These are phyloP conservation scores for Tenthredo livida DNA, from an alignment of 2,888 invertebrate species.

Conservation along the genomic window DNA sequence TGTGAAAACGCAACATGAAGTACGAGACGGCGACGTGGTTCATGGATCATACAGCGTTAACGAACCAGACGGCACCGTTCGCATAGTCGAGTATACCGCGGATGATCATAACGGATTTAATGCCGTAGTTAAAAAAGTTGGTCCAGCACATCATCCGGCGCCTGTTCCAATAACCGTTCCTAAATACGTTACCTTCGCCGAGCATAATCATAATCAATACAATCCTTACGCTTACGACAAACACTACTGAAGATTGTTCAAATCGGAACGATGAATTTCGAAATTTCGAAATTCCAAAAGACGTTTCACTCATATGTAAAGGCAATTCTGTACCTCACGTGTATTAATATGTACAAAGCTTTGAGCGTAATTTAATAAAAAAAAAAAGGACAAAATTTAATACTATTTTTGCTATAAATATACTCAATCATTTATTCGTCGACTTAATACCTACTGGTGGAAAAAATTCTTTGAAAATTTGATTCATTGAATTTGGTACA, in stretches of 20 bases:
- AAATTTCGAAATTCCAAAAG: neutral
- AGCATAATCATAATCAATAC: constrained; percentile 39
- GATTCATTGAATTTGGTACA: neutral
- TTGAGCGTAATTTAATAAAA: constrained; percentile 1
- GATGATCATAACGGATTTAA: constrained; percentile 76
- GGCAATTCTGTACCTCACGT: constrained; percentile 24
- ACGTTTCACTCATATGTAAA: neutral
- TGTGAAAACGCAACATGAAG: constrained; percentile 75
- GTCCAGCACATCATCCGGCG: constrained; percentile 61
- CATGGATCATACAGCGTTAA: constrained; percentile 76
- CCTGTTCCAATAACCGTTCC: constrained; percentile 69
- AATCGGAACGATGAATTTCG: neutral
- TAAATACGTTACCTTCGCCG: constrained; percentile 66
- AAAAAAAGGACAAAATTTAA: neutral
- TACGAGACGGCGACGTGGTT: constrained; percentile 76
- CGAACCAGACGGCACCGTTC: constrained; percentile 75
- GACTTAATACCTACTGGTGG: neutral
- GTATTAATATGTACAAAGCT: constrained; percentile 3
- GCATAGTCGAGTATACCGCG: constrained; percentile 75
- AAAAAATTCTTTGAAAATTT: neutral
- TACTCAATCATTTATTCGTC: neutral
- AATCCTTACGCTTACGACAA: constrained; percentile 70
- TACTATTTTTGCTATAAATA: constrained; percentile 21
- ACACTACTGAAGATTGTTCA: constrained; percentile 61
- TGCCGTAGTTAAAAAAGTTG: constrained; percentile 76